Percentiles rank a stretch among this genome's conserved stretches.
Conservation (phyloP, 2,113 vertebrate genomes). For the Montifringilla adamsi region DNA sequence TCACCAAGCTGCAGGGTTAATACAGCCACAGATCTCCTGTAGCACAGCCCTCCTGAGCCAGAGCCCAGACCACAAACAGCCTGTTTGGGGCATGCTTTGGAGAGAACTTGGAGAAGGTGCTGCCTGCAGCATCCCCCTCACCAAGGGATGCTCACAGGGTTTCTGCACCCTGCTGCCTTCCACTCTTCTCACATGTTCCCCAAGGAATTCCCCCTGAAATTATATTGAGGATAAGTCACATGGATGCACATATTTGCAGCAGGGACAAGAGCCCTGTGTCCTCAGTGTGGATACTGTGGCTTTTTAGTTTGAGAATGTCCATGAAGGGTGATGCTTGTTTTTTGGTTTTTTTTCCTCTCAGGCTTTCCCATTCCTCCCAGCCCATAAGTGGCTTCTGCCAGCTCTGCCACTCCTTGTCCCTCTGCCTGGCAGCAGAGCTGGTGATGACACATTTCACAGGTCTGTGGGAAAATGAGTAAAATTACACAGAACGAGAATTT, state of each 20-base stretch:
- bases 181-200: accelerated
- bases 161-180: not conserved
- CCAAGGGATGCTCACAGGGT: not conserved
- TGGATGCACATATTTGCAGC: not conserved
- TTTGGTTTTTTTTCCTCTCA: not conserved
- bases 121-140: not conserved
- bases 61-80: not conserved
- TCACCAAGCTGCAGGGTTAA: not conserved
- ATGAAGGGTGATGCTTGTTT: accelerated
- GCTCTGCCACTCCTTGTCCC: not conserved
- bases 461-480: not conserved
- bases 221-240: not conserved
- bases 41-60: not conserved
- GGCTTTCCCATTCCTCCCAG: not conserved
- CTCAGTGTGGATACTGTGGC: not conserved
- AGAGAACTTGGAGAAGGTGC: not conserved
- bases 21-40: not conserved
- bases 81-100: not conserved
- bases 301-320: not conserved
- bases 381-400: not conserved
- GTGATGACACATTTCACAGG: not conserved
- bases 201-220: not conserved
- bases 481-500: not conserved
- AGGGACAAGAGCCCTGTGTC: not conserved
- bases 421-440: not conserved